Conservation (phyloP, 1,140 invertebrate genomes). For the Samia ricini region DNA sequence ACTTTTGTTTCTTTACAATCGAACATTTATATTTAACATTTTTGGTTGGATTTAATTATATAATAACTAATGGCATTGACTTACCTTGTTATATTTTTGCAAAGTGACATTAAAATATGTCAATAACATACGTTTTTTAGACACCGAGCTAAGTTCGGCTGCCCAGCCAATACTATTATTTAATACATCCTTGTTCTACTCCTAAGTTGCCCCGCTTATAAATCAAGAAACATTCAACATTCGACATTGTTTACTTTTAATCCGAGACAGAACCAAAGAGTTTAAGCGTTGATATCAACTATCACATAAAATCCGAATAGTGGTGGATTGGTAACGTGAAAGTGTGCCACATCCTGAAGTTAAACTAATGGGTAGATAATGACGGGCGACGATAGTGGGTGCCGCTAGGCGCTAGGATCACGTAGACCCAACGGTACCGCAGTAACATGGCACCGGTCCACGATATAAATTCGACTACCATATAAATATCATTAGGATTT, state of each 20-base stretch:
- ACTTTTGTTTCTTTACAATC: too few relatives aligned
- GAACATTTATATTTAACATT: too few relatives aligned
- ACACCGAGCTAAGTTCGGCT: too few relatives aligned
- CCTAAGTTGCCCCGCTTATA: too few relatives aligned
- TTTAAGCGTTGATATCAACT: background rate
- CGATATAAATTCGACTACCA: constrained; percentile 41
- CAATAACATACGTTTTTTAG: too few relatives aligned
- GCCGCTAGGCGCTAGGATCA: constrained; percentile 55
- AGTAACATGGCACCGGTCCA: constrained; percentile 11
- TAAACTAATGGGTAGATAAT: constrained; percentile 53
- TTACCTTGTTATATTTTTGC: too few relatives aligned
- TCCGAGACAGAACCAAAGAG: background rate
- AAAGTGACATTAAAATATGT: too few relatives aligned
- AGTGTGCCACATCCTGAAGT: constrained; percentile 60
- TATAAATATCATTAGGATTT: constrained; percentile 45
- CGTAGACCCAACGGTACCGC: constrained; percentile 59
- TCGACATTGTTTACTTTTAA: background rate
- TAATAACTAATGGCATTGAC: too few relatives aligned
- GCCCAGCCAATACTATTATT: too few relatives aligned
- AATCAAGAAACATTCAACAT: too few relatives aligned
- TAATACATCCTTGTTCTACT: too few relatives aligned
- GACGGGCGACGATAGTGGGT: constrained; percentile 30
- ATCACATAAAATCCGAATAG: constrained; percentile 17
- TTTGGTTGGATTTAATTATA: too few relatives aligned
- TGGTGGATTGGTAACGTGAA: constrained; percentile 35